A percentile compares a stretch with the other conserved stretches of the same genome.
phyloP scores from a whole-genome alignment of 2,113 vertebrate genomes.

The Ceyx margarethae region DNA sequence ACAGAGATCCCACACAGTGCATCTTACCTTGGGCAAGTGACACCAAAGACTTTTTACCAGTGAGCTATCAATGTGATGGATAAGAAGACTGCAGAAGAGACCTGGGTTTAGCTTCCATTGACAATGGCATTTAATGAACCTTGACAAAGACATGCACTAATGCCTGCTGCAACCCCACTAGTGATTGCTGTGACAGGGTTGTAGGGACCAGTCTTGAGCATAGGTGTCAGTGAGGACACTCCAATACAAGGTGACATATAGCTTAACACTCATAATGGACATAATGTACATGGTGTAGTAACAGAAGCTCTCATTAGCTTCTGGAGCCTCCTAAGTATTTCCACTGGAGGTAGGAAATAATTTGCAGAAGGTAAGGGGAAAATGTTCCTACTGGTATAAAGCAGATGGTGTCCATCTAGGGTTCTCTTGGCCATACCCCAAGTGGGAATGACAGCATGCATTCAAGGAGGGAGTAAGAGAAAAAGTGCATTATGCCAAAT shows the following conservation, averaged over 20 bases:
- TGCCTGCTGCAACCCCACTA: neutral
- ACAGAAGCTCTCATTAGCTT: neutral
- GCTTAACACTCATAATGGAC: neutral
- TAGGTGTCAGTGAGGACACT: neutral
- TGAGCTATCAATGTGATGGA: neutral
- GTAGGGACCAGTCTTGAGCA: neutral
- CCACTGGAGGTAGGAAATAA: neutral
- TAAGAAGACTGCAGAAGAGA: neutral
- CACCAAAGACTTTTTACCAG: neutral
- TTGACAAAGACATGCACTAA: neutral
- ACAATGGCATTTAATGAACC: neutral
- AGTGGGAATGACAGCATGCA: neutral
- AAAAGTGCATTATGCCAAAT: neutral
- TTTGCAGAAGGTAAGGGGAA: neutral
- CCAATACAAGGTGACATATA: neutral
- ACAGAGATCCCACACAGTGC: neutral
- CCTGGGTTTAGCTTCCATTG: neutral
- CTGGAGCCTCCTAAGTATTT: neutral
- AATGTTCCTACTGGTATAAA: neutral
- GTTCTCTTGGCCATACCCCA: neutral
- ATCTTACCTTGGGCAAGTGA: neutral
- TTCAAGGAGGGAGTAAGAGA: neutral
- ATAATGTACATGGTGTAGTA: neutral
- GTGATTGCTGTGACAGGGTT: neutral
- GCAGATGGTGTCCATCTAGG: neutral